A percentile compares a stretch with the other conserved stretches of the same genome.
phyloP scores from a whole-genome alignment of 1,140 invertebrate species.

The Drepana arcuata region DNA sequence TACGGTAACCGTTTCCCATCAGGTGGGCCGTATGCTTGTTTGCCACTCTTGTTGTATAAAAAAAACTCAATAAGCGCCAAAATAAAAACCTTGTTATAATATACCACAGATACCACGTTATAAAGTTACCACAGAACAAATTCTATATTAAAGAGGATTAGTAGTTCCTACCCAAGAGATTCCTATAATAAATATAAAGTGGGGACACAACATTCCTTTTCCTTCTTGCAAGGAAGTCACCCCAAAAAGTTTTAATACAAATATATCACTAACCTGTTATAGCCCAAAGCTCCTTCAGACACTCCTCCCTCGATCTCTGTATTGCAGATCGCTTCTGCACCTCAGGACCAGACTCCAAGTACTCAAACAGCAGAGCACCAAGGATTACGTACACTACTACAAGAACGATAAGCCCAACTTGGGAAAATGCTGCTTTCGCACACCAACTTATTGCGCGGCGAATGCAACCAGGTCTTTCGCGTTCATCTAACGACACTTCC shows the following conservation, averaged over 20 bases:
- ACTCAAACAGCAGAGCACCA: slow-evolving; percentile 73
- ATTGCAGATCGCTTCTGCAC: slow-evolving; percentile 62
- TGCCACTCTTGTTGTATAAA: no score
- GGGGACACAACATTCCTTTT: neutral
- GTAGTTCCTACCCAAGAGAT: no score
- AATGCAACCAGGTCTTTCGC: slow-evolving; percentile 33
- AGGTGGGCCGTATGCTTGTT: no score
- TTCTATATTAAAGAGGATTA: slow-evolving; percentile 1
- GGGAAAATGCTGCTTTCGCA: slow-evolving; percentile 62
- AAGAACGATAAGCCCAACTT: slow-evolving; percentile 68
- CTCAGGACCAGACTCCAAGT: slow-evolving; percentile 71
- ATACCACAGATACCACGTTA: neutral
- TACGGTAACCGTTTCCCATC: no score
- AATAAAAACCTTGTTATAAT: neutral
- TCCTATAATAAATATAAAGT: neutral
- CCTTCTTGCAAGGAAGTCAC: neutral
- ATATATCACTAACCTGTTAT: slow-evolving; percentile 68
- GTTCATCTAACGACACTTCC: slow-evolving; percentile 52
- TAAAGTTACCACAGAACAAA: neutral
- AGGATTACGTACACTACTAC: slow-evolving; percentile 71
- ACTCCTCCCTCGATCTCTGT: slow-evolving; percentile 72
- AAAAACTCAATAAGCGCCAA: no score
- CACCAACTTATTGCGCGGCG: slow-evolving; percentile 30
- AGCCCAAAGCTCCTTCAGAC: slow-evolving; percentile 73
- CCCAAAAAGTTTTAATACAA: neutral